Base-by-base conservation (phyloP, 53 echinoderm and acorn worm genomes). In the Hippasteria phrygiana region DNA sequence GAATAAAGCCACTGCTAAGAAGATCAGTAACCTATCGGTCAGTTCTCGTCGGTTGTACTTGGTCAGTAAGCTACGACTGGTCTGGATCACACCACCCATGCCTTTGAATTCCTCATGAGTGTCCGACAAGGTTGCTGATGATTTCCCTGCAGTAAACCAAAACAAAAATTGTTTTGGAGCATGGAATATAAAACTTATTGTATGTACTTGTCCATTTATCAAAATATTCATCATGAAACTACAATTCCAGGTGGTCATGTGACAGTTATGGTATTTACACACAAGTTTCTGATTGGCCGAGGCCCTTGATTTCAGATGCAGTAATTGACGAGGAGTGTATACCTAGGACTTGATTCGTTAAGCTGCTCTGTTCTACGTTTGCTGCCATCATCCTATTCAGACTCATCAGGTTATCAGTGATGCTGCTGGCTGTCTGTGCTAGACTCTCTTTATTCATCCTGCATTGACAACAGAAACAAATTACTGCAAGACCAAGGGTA, bases 41-140 rank as follows among this genome's bases (percentile, higher is more conserved):
- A 98, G 92, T 80, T 98, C 98, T 73, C 98, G 78, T 40, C 98
- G 64, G 85, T 93, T 93, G 63, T 98, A 98, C 70, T 98, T 98
- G 9, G 98, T 96, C 45, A 98, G 93, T n/a, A 98, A 83, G 46
- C 94, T 98, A 0, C 98, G 88, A 45, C 98, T 98, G 43, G 98
- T 96, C 29, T 96, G 98, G 43, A 95, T 98, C 38, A 94, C 98
- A 1, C 95, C 94, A 1, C 90, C 91, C 96, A 98, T 94, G 17
- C 96, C 96, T 63, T 98, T 96, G 74, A 98, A 98, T 80, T 98
- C 98, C 73, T 98, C 98, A 64, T 98, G 92, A 0, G 96, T 93
- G 37, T 92, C 94, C 27, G 89, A 76, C 38, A 98, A 38, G 1
- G 89, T 93, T 28, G 77, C 88, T 9, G 98, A 98, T 9, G 98